A percentile compares a stretch with the other conserved stretches of the same genome.
Evolutionary conservation across 1,140 invertebrate species (phyloP).

Genomic region (Drosophila dunni): DNA sequence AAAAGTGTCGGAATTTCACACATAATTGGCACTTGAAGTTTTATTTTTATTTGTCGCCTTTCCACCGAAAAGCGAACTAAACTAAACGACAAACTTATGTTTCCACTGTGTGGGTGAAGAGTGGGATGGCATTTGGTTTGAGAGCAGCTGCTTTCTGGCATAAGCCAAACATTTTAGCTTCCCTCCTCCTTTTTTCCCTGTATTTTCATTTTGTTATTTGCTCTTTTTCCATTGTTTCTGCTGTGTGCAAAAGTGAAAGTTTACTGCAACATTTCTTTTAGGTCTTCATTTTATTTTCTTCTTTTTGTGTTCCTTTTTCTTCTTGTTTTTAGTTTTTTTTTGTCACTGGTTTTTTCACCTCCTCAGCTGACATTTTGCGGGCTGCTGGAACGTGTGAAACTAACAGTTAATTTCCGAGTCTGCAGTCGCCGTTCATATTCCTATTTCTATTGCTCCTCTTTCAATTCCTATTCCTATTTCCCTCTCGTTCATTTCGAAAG

Average conservation of each 20-base stretch:
- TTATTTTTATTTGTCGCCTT: conserved; percentile 71
- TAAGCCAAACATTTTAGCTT: conserved; percentile 48
- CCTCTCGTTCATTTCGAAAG: conserved; percentile 57
- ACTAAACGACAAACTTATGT: conserved; percentile 81
- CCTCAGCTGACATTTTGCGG: conserved; percentile 21
- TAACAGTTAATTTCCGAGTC: conserved; percentile 71
- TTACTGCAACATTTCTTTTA: conserved; percentile 77
- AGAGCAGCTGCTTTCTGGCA: conserved; percentile 62
- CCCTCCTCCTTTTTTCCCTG: conserved; percentile 15
- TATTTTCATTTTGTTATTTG: not conserved
- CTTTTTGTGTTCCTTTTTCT: not conserved
- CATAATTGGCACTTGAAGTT: conserved; percentile 83
- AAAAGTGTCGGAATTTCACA: conserved; percentile 82
- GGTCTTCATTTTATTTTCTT: conserved; percentile 22
- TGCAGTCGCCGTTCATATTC: conserved; percentile 50
- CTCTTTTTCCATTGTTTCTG: conserved; percentile 46
- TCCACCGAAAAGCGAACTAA: conserved; percentile 51
- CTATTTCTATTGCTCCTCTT: conserved; percentile 31
- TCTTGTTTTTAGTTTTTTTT: conserved; percentile 22
- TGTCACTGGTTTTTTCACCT: conserved; percentile 24
- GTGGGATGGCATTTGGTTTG: conserved; percentile 24
- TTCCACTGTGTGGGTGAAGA: conserved; percentile 47
- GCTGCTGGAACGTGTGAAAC: conserved; percentile 77
- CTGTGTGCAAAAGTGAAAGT: conserved; percentile 71
- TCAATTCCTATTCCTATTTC: conserved; percentile 42